Evolutionary conservation across 2,797 vertebrate genomes (phyloP), one percentile per base, ranked within the genome.

Genomic region (Leontocebus nigricollis): DNA sequence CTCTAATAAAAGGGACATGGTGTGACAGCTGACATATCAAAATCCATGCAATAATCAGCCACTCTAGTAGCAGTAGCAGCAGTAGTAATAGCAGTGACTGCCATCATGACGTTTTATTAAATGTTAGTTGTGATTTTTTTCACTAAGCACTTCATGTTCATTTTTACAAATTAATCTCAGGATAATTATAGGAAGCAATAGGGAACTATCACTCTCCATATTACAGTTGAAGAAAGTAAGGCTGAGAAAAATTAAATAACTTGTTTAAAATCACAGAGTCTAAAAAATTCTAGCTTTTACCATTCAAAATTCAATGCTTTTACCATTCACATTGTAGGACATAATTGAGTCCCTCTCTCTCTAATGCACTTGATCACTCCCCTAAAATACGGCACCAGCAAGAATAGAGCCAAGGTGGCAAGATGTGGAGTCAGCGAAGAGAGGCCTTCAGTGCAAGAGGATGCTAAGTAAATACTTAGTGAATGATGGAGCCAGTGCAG

Each of bases 261-360:
- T 83, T 82, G 15, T 15, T 55, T 97, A 55, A 88, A 84, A 77
- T 82, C 39, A 72, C 57, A 36, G 17, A 44, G n/a, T n/a, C 12
- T 90, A 9, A 17, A 84, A 73, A 77, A 11, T 1, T 48, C 27
- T 33, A 73, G 36, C 24, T 15, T 27, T 83, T 15, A 52, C 7
- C 44, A 12, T 55, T 44, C 20, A 75, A 44, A 44, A 44, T 44
- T 44, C 44, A 44, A 2, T 46, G 27, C 50, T 75, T 27, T 83
- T 15, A 52, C 7, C 44, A 15, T 55, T 44, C 20, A 75, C 39
- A 10, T 22, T 7, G 4, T 3, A 50, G 52, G 33, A 52, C 9
- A 30, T 10, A 39, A n/a, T 50, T 24, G n/a, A 30, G 1, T 14
- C 46, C 36, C 30, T 4, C 8, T 46, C 77, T 90, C 17, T 46